Evolutionary conservation across 2,888 invertebrate species (phyloP), one percentile per base, ranked within the genome.

Genomic region (Drosophila mercatorum): DNA sequence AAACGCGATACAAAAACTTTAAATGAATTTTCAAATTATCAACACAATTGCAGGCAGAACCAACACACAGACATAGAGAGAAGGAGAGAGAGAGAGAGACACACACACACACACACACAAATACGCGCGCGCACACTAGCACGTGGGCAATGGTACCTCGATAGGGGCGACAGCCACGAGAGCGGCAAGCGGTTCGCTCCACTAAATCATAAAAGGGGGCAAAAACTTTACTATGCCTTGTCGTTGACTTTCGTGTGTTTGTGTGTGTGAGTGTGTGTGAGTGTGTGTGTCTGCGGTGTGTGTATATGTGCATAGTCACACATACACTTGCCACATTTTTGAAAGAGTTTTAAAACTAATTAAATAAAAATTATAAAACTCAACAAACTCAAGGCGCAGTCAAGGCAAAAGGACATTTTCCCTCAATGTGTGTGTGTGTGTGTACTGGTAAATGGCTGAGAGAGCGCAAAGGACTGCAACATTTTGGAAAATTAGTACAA

Each of bases 1-100:
- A 85, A 90, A 88, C 89, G 89, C 87, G 89, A 90, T 88, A 90
- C 87, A 89, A 83, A 87, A 90, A 90, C 90, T 88, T 90, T 90
- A 90, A 87, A 90, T 90, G 90, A 90, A 88, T 88, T 90, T 88
- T 83, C 84, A 89, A 90, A 88, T 88, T 88, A 88, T 90, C 90
- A 90, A 89, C 89, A 88, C 90, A 88, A 88, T 90, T 90, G 87
- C 90, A 88, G 89, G 75, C 87, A 90, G 83, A 88, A 87, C 81
- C 84, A 58, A 61, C 51, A 67, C 52, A 73, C 60, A 60, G 41
- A 55, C 47, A 64, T 22, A 43, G 34, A 56, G 11, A 40, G 10
- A 58, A 40, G 61, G 26, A 43, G 34, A 56, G 11, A 40, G 17
- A 17, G 17, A 68, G 43, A 62, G 44, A 60, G 14, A 68, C 40